phyloP scores from a whole-genome alignment of 2,888 invertebrate genomes.

The Eupsilia transversa region DNA sequence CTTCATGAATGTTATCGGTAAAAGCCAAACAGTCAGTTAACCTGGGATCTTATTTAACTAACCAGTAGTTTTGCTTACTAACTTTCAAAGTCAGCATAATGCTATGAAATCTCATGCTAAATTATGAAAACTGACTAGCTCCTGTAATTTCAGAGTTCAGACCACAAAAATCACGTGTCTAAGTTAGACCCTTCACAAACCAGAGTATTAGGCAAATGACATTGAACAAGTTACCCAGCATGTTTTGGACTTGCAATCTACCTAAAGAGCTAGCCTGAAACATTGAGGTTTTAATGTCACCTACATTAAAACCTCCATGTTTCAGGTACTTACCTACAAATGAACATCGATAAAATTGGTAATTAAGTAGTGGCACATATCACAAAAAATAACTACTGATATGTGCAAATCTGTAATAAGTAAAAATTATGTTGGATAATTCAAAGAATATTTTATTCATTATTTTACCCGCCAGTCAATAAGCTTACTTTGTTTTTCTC shows the following conservation, averaged over 20 bases:
- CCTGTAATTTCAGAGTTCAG: neutral
- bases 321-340: too few species aligned
- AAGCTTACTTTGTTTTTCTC: conserved; percentile 25
- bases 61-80: too few species aligned
- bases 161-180: neutral
- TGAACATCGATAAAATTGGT: neutral
- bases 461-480: conserved; percentile 13
- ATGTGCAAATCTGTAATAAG: neutral
- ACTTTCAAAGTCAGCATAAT: neutral
- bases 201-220: neutral
- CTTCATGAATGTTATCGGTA: neutral
- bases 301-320: too few species aligned
- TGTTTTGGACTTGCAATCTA: too few species aligned
- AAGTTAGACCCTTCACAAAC: neutral
- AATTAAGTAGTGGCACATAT: neutral
- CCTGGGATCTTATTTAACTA: neutral
- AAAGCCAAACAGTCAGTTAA: neutral
- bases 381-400: neutral
- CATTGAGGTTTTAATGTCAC: too few species aligned
- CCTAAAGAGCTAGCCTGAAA: too few species aligned
- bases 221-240: neutral
- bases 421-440: conserved; percentile 11
- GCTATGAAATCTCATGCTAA: neutral
- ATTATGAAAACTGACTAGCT: neutral
- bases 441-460: conserved; percentile 31